phyloP scores from a whole-genome alignment of 2,797 vertebrate genomes.

The Smutsia gigantea region DNA sequence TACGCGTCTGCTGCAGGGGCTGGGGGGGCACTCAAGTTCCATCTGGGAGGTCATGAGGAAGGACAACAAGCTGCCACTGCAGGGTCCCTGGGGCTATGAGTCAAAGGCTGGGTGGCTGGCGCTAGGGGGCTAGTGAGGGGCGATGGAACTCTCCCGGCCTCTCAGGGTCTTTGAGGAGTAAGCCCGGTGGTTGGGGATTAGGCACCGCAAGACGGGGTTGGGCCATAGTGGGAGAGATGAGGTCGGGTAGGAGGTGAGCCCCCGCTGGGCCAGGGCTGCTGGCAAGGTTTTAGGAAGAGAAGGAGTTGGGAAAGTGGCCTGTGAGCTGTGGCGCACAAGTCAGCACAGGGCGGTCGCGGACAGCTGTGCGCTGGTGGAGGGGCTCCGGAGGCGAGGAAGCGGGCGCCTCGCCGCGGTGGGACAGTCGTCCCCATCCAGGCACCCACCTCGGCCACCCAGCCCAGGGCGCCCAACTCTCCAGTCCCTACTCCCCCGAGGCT shows the following conservation, averaged over 20 bases:
- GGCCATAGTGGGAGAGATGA: background rate
- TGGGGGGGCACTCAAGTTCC: background rate
- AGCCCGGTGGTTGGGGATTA: background rate
- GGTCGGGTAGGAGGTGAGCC: too few relatives aligned
- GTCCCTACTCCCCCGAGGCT: background rate
- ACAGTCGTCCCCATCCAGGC: background rate
- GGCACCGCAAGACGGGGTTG: background rate
- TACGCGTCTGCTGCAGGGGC: background rate
- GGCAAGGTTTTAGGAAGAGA: background rate
- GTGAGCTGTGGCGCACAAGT: background rate
- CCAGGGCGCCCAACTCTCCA: background rate
- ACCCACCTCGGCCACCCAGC: background rate
- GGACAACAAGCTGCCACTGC: conserved; percentile 40
- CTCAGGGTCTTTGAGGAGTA: background rate
- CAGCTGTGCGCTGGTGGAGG: background rate
- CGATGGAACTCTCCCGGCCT: background rate
- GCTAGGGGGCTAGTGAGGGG: background rate
- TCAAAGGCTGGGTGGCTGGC: conserved; percentile 22
- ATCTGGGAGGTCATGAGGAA: conserved; percentile 66
- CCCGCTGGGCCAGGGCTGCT: background rate
- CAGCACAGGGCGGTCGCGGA: background rate
- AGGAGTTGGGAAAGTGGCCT: conserved; percentile 67
- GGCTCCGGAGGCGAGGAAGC: background rate
- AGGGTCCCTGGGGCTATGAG: conserved; percentile 51
- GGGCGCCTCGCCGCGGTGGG: background rate